Evolutionary conservation across 2,113 vertebrate genomes (phyloP).

Genomic region (Xenopus laevis): DNA sequence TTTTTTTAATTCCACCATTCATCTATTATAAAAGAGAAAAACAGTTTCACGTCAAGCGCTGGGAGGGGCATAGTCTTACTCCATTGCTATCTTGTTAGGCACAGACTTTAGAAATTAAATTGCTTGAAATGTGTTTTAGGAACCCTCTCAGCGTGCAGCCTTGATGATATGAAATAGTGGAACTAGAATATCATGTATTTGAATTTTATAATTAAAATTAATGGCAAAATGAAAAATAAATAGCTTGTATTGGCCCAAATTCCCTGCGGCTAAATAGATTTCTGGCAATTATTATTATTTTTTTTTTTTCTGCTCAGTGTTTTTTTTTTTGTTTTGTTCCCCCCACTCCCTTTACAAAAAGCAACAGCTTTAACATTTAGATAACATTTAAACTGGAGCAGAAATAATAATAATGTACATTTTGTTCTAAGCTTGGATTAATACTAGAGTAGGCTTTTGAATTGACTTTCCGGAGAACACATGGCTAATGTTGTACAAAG

Average conservation of each 20-base stretch:
- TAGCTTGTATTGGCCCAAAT: conserved; percentile 48
- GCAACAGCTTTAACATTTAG: conserved; percentile 17
- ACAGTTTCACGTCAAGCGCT: conserved; percentile 30
- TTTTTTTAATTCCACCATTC: conserved; percentile 52
- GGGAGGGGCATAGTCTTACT: conserved; percentile 38
- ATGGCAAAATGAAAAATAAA: conserved; percentile 64
- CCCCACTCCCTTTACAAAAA: conserved; percentile 10
- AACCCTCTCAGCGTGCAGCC: conserved; percentile 55
- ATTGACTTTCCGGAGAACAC: not conserved
- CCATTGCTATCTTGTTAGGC: conserved; percentile 55
- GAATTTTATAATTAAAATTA: conserved; percentile 70
- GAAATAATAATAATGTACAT: conserved; percentile 28
- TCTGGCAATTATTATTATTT: conserved; percentile 42
- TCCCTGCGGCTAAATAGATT: conserved; percentile 45
- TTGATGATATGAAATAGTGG: conserved; percentile 61
- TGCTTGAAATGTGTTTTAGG: conserved; percentile 62
- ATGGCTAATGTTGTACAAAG: not conserved
- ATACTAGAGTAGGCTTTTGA: conserved; percentile 9
- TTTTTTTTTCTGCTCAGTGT: conserved; percentile 16
- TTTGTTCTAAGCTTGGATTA: not conserved
- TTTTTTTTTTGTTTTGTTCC: conserved; percentile 14
- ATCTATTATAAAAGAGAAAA: conserved; percentile 38
- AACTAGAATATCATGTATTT: conserved; percentile 59
- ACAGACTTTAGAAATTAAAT: conserved; percentile 60
- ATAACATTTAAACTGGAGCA: conserved; percentile 26